Evolutionary conservation across 2,797 vertebrate species (phyloP).

Genomic region (Hapalemur alaotrensis): DNA sequence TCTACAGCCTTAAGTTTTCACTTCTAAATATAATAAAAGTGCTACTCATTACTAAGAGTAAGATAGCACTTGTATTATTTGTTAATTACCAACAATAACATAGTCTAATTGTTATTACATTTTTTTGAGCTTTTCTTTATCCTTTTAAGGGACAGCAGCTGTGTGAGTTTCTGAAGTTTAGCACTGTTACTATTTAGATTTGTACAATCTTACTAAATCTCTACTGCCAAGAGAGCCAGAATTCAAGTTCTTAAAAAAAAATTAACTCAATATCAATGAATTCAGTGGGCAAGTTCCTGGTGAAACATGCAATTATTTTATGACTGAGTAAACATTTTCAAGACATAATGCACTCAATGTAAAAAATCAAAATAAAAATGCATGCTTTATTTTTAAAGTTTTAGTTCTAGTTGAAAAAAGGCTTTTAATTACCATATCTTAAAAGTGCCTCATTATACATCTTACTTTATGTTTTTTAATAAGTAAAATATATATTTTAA

Average conservation of each 20-base stretch:
- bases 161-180: conserved; percentile 15
- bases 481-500: conserved; percentile 34
- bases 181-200: background rate
- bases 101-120: background rate
- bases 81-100: conserved; percentile 36
- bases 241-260: background rate
- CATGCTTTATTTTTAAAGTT: background rate
- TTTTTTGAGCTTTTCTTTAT: conserved; percentile 20
- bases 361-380: conserved; percentile 34
- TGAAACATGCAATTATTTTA: background rate
- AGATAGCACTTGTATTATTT: conserved; percentile 18
- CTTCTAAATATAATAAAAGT: conserved; percentile 19
- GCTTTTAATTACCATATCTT: background rate
- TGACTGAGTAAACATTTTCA: background rate
- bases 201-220: conserved; percentile 29
- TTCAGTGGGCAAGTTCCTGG: background rate
- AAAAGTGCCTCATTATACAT: background rate
- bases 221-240: background rate
- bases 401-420: conserved; percentile 11
- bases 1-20: background rate
- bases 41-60: background rate
- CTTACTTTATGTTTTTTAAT: background rate
- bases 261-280: background rate
- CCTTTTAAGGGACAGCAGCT: background rate
- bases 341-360: background rate